Evolutionary conservation across 2,888 invertebrate species (phyloP), one percentile per base, ranked within the genome.

Genomic region (Rhamphomyia laevipes): DNA sequence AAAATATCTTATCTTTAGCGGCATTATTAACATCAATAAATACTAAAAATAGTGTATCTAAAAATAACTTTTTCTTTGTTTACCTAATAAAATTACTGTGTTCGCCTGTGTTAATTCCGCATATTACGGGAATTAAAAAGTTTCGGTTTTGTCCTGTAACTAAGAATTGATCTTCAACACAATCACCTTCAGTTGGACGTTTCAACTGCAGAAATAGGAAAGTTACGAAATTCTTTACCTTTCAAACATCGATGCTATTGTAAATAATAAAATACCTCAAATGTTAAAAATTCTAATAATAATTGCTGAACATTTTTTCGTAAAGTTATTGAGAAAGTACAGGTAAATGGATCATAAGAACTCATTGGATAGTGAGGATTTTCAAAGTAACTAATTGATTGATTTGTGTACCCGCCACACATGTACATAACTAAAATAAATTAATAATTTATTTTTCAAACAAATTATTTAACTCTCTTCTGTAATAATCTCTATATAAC

Each of bases 31-130:
- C 82, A 65, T 86, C 83, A 13, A 86, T 71, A 60, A 84, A 86
- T 50, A 84, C 86, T 86, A 63, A 13, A 75, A 66, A 47, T 37
- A 50, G 49, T 27, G 10, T 12, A 40, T 12, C 12, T 40, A 12
- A 7, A 15, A 15, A 13, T 37, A 37, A 7, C 5, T 44, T 23
- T 30, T 31, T 21, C 27, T 12, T 44, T 31, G 12, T n/a, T n/a
- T n/a, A 27, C n/a, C 2, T 9, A 45, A 31, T 9, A 68, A 41
- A 60, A 64, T 73, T 72, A 86, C 87, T 70, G 59, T 86, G 85
- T 63, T 84, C 84, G 13, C 84, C 86, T 1, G 82, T 79, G 61
- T 86, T 86, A 38, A 82, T 77, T 16, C 87, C 87, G 61, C 87
- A 87, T 18, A 87, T 66, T 6, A 77, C 73, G 0, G 86, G 86